phyloP scores from a whole-genome alignment of 1,140 invertebrate species.

The Helicoverpa armigera region DNA sequence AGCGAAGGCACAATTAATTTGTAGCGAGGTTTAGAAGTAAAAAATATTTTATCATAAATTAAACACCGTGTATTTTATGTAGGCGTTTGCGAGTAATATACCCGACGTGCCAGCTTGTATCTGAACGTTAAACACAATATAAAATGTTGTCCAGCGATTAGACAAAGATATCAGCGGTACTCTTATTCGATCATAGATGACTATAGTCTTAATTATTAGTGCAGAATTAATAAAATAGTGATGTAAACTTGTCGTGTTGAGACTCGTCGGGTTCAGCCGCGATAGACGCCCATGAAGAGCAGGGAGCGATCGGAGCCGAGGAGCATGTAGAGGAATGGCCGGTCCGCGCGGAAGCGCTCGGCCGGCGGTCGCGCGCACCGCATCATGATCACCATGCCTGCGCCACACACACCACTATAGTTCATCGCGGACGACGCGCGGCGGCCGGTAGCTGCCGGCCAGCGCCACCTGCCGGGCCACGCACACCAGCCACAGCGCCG shows the following conservation, averaged over 20 bases:
- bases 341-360: slow-evolving; percentile 68
- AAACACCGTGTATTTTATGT: too few species aligned
- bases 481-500: slow-evolving; percentile 70
- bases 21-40: too few species aligned
- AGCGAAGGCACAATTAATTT: too few species aligned
- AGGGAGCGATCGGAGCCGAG: slow-evolving; percentile 53
- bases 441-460: slow-evolving; percentile 54
- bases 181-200: too few species aligned
- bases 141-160: too few species aligned
- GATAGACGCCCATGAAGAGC: slow-evolving; percentile 61
- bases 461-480: slow-evolving; percentile 51
- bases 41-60: too few species aligned
- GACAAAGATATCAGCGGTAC: too few species aligned
- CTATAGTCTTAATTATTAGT: too few species aligned
- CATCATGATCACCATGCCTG: slow-evolving; percentile 80
- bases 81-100: too few species aligned
- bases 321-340: slow-evolving; percentile 73
- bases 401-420: slow-evolving; percentile 64
- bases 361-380: slow-evolving; percentile 65
- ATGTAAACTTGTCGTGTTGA: not conserved
- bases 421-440: slow-evolving; percentile 56
- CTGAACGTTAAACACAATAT: too few species aligned
- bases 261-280: slow-evolving; percentile 46
- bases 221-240: too few species aligned
- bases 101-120: too few species aligned